Conservation (phyloP, 2,888 invertebrate genomes). For the Cosmopolites sordidus region DNA sequence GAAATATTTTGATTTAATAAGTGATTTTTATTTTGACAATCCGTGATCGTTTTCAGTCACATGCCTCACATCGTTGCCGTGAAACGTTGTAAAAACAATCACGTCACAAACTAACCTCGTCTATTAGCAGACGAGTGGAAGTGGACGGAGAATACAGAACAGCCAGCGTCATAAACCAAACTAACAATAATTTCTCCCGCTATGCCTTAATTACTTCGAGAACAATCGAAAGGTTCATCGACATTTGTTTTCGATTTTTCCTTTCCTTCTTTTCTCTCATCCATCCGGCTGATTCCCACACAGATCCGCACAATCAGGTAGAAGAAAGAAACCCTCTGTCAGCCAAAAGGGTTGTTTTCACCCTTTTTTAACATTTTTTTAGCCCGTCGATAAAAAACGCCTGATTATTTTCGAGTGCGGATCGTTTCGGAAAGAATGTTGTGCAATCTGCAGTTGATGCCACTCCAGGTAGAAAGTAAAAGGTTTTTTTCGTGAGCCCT, state of each 20-base stretch:
- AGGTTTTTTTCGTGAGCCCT: background rate
- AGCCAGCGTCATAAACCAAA: slow-evolving; percentile 3
- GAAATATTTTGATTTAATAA: too few species aligned
- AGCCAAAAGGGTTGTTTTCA: slow-evolving; percentile 7
- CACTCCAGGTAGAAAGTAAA: slow-evolving; percentile 23
- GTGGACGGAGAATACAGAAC: background rate
- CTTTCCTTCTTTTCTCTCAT: too few species aligned
- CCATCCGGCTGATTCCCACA: background rate
- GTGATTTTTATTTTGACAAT: too few species aligned
- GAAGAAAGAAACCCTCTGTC: background rate
- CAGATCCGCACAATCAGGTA: background rate
- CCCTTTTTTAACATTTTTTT: slow-evolving; percentile 5
- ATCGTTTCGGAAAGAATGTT: slow-evolving; percentile 20
- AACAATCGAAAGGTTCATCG: slow-evolving; percentile 21
- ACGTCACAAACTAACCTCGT: background rate
- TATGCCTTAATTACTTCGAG: slow-evolving; percentile 10
- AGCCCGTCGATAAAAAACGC: slow-evolving; percentile 3
- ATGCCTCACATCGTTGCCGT: too few species aligned
- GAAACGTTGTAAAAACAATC: background rate
- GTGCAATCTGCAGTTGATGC: slow-evolving; percentile 25
- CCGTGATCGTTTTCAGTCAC: too few species aligned
- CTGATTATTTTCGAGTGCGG: slow-evolving; percentile 2
- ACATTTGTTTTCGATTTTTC: slow-evolving; percentile 8
- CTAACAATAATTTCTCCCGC: slow-evolving; percentile 2
- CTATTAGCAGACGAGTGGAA: slow-evolving; percentile 1